phyloP scores from a whole-genome alignment of 2,113 vertebrate genomes.

The Tachysurus vachellii region DNA sequence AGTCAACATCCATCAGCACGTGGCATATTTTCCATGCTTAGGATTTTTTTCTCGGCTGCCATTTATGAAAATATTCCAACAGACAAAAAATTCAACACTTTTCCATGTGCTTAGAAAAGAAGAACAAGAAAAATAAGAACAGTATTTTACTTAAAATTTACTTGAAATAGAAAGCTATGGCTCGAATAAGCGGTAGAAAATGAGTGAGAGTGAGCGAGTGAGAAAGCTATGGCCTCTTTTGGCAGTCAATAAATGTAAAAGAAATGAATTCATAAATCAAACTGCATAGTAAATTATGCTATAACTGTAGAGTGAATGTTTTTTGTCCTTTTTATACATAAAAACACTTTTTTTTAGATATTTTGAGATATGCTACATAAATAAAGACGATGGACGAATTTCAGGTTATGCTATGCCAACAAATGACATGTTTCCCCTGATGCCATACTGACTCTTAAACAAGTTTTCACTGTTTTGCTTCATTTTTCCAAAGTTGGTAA shows the following conservation, averaged over 20 bases:
- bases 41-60: not conserved
- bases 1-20: not conserved
- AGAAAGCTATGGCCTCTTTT: not conserved
- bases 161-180: not conserved
- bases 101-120: not conserved
- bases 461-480: not conserved
- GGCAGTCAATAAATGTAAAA: not conserved
- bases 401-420: not conserved
- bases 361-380: slow-evolving; percentile 8
- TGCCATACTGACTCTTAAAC: not conserved
- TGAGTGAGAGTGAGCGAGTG: too few species aligned
- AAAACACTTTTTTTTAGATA: not conserved
- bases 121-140: not conserved
- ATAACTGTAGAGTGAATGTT: not conserved
- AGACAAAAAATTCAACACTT: not conserved
- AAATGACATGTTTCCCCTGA: not conserved
- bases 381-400: not conserved
- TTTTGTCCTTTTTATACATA: not conserved
- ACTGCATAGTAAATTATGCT: not conserved
- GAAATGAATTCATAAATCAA: not conserved
- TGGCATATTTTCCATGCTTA: not conserved
- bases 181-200: too few species aligned
- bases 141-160: not conserved
- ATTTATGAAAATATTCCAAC: not conserved
- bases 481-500: not conserved